Conservation (phyloP, 2,113 vertebrate genomes). For the Mus spicilegus region DNA sequence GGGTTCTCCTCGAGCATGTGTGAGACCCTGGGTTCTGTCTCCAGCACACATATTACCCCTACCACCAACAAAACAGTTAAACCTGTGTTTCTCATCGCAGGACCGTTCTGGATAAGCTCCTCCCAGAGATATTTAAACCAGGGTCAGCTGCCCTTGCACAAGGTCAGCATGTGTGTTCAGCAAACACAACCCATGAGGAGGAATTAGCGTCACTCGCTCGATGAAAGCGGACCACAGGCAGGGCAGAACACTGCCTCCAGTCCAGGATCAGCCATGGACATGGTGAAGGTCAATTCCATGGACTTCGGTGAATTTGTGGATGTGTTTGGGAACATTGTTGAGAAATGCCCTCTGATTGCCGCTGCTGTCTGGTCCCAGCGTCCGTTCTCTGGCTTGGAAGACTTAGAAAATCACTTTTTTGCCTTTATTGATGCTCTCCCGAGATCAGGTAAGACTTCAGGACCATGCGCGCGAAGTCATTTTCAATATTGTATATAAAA, state of each 20-base stretch:
- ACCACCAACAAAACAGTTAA: neutral
- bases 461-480: neutral
- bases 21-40: neutral
- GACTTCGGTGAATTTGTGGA: constrained; percentile 89
- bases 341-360: constrained; percentile 89
- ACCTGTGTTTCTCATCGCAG: constrained; percentile 66
- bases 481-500: neutral
- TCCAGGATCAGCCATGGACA: constrained; percentile 83
- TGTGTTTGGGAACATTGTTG: constrained; percentile 90
- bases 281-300: constrained; percentile 86
- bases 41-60: neutral
- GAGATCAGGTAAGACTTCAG: constrained; percentile 84
- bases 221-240: too few species aligned
- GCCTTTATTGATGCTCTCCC: constrained; percentile 90
- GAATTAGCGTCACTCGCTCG: neutral
- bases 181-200: neutral
- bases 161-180: neutral
- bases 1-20: neutral
- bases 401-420: constrained; percentile 84
- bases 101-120: neutral
- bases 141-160: neutral
- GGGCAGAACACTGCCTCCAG: fast-evolving
- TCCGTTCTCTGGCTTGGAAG: constrained; percentile 84
- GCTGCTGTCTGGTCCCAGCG: constrained; percentile 89
- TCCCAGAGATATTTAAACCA: neutral